phyloP scores from a whole-genome alignment of 2,113 vertebrate species.

The Apistogramma diplotaenia region DNA sequence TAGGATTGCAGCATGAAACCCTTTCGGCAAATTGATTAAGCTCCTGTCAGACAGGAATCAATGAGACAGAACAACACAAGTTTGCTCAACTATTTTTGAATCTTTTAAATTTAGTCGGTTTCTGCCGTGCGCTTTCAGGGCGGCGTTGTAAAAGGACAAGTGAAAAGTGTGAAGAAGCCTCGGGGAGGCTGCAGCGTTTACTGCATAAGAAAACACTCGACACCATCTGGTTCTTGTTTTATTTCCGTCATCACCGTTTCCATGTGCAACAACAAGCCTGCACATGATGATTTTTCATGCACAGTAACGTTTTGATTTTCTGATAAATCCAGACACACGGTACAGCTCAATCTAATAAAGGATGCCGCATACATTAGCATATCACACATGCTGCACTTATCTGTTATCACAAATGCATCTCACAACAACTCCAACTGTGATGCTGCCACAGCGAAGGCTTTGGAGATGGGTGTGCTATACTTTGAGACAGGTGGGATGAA shows the following conservation, averaged over 20 bases:
- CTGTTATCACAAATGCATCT: conserved; percentile 59
- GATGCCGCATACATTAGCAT: conserved; percentile 57
- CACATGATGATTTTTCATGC: conserved; percentile 29
- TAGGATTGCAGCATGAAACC: conserved; percentile 36
- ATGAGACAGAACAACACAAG: conserved; percentile 33
- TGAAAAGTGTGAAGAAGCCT: conserved; percentile 44
- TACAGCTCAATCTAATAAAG: conserved; percentile 48
- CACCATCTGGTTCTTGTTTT: conserved; percentile 63
- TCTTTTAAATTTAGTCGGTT: conserved; percentile 38
- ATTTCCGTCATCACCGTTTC: conserved; percentile 41
- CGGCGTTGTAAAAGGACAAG: conserved; percentile 20
- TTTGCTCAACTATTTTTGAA: conserved; percentile 35
- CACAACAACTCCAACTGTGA: conserved; percentile 55
- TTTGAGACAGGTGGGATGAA: conserved; percentile 67
- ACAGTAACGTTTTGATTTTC: conserved; percentile 45
- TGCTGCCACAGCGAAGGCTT: conserved; percentile 46
- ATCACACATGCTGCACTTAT: conserved; percentile 58
- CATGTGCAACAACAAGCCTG: conserved; percentile 5
- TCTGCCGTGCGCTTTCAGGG: conserved; percentile 20
- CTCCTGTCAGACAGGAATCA: conserved; percentile 38
- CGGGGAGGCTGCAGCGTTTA: conserved; percentile 39
- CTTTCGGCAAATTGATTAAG: conserved; percentile 51
- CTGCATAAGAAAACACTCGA: conserved; percentile 22
- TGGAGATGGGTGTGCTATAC: conserved; percentile 41
- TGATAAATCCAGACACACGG: conserved; percentile 40